Evolutionary conservation across 2,888 invertebrate genomes (phyloP).

Genomic region (Julus scanicus): DNA sequence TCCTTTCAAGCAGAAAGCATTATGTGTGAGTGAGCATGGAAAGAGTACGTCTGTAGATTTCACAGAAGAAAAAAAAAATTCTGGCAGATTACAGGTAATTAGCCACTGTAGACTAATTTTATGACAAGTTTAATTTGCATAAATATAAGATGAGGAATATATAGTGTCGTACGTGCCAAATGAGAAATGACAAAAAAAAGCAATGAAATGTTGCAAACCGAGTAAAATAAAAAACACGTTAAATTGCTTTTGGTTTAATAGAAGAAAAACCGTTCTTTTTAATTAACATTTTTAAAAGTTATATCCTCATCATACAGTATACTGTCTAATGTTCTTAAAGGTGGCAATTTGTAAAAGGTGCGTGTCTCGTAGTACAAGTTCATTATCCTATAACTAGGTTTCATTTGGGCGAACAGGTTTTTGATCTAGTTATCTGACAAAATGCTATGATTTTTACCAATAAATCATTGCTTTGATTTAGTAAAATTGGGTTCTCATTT

Average conservation of each 20-base stretch:
- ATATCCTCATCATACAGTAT: background rate
- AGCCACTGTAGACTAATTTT: constrained; percentile 54
- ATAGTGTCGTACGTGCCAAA: constrained; percentile 39
- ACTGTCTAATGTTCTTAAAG: background rate
- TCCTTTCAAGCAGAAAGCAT: constrained; percentile 7
- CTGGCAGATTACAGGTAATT: constrained; percentile 51
- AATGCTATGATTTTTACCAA: background rate
- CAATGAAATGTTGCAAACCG: constrained; percentile 16
- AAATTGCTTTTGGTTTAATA: constrained; percentile 42
- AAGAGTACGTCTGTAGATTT: constrained; percentile 8
- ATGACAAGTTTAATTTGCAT: constrained; percentile 42
- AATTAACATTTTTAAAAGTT: constrained; percentile 14
- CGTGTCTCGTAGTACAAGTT: background rate
- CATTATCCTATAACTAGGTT: background rate
- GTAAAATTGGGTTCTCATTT: background rate
- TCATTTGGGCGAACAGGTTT: background rate
- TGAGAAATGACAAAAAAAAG: constrained; percentile 35
- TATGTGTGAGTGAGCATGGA: background rate
- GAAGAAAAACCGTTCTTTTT: background rate
- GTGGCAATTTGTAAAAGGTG: constrained; percentile 4
- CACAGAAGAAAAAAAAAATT: background rate
- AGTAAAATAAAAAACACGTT: background rate
- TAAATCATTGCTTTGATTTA: background rate
- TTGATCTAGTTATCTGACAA: background rate
- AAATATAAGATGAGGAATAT: constrained; percentile 23